phyloP scores from a whole-genome alignment of 1,140 invertebrate genomes.

The Caenorhabditis elegans region WBcel235 BX284602.5:8043001-8043500 shows the following conservation, averaged over 20 bases:
- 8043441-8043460: conserved; percentile 82
- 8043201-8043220: conserved; percentile 82
- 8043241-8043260: conserved; percentile 80
- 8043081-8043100: conserved; percentile 74
- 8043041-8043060: conserved; percentile 76
- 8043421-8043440: conserved; percentile 86
- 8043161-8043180: conserved; percentile 90
- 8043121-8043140: conserved; percentile 87
- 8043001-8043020: neutral
- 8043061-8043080: conserved; percentile 84
- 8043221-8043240: conserved; percentile 80
- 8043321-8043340: conserved; percentile 83
- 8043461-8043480: conserved; percentile 87
- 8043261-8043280: conserved; percentile 85
- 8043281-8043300: conserved; percentile 84
- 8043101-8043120: conserved; percentile 81
- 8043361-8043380: conserved; percentile 78
- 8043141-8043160: conserved; percentile 85
- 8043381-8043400: conserved; percentile 81
- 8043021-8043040: conserved; percentile 70
- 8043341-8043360: conserved; percentile 83
- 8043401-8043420: conserved; percentile 83
- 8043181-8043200: conserved; percentile 89
- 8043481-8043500: conserved; percentile 82
- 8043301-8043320: conserved; percentile 82